Evolutionary conservation across 1,140 invertebrate species (phyloP).

Genomic region (Drosophila azteca): DNA sequence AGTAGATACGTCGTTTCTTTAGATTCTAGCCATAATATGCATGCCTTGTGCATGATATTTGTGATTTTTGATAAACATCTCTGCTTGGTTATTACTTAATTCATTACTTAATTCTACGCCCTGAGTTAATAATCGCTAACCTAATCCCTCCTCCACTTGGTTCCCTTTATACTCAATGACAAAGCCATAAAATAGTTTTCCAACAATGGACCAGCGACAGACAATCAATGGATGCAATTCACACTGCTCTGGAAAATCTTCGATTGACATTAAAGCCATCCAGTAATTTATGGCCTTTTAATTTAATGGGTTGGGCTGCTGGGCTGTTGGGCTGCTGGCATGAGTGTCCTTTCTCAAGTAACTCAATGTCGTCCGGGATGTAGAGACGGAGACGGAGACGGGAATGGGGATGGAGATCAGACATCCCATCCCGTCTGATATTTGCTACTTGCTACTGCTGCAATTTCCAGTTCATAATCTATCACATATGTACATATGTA

Average conservation of each 20-base stretch:
- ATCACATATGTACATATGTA: slow-evolving; percentile 44
- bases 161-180: slow-evolving; percentile 46
- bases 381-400: slow-evolving; percentile 36
- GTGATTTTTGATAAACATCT: too few species aligned
- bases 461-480: slow-evolving; percentile 77
- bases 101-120: neutral
- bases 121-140: neutral
- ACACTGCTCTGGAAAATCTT: slow-evolving; percentile 72
- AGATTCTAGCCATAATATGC: too few species aligned
- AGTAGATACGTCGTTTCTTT: too few species aligned
- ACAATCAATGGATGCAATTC: slow-evolving; percentile 71
- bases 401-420: slow-evolving; percentile 2
- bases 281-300: slow-evolving; percentile 80
- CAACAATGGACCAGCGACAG: slow-evolving; percentile 44
- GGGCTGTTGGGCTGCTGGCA: slow-evolving; percentile 34
- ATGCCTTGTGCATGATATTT: too few species aligned
- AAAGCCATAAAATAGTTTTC: slow-evolving; percentile 66
- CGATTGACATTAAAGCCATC: slow-evolving; percentile 72
- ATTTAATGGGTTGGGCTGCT: slow-evolving; percentile 78
- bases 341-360: slow-evolving; percentile 60
- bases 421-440: slow-evolving; percentile 10
- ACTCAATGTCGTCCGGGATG: slow-evolving; percentile 59
- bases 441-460: slow-evolving; percentile 59
- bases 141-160: neutral
- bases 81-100: neutral